These are phyloP conservation scores for Drosophila eohydei DNA, from an alignment of 2,888 invertebrate species.

Conservation along the genomic window DNA sequence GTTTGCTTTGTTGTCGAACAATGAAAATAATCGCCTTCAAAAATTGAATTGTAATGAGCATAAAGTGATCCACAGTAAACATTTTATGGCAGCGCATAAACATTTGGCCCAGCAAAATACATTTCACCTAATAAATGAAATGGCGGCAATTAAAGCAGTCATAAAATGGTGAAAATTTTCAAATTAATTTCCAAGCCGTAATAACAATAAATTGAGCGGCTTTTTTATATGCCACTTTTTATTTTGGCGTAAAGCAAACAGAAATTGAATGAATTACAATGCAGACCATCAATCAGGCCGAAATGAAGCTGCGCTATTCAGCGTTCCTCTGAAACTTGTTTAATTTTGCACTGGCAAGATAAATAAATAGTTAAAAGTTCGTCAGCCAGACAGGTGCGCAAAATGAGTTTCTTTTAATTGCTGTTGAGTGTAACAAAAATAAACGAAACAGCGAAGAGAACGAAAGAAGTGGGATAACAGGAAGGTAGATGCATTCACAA, in stretches of 20 bases:
- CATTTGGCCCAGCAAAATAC: not conserved
- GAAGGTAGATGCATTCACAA: not conserved
- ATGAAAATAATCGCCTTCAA: not conserved
- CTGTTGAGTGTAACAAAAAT: not conserved
- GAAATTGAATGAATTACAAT: not conserved
- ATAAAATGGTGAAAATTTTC: constrained; percentile 12
- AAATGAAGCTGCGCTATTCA: constrained; percentile 1
- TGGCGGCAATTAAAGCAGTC: constrained; percentile 8
- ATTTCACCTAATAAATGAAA: constrained; percentile 15
- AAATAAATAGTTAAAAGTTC: constrained; percentile 12
- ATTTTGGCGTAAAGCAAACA: not conserved
- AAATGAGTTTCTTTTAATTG: constrained; percentile 24
- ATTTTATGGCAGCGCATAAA: not conserved
- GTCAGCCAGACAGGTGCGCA: constrained; percentile 14
- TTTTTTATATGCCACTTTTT: not conserved
- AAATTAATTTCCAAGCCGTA: constrained; percentile 9
- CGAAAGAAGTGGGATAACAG: not conserved
- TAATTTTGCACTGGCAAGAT: not conserved
- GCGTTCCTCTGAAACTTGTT: constrained; percentile 4
- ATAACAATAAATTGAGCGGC: not conserved
- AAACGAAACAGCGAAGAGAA: not conserved
- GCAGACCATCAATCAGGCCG: constrained; percentile 5
- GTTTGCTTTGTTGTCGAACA: no score
- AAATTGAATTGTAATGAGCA: constrained; percentile 17
- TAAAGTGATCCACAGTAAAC: constrained; percentile 1